Percentiles rank a stretch among this genome's conserved stretches.
Evolutionary conservation across 2,113 vertebrate species (phyloP).

Genomic region (Loxodonta africana): DNA sequence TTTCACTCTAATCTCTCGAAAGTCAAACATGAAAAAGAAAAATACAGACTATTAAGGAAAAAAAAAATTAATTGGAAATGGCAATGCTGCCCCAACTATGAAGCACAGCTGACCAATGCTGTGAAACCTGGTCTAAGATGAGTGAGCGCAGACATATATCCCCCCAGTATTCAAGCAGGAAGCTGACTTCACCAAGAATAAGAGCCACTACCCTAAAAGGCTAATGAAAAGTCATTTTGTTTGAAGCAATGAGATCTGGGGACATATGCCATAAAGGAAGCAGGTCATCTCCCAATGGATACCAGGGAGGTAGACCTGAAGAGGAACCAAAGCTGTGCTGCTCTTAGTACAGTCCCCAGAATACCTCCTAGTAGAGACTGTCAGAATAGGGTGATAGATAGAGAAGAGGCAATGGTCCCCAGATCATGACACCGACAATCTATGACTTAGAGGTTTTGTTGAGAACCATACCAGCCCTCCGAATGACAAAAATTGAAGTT

Average conservation of each 20-base stretch:
- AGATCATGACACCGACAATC: not conserved
- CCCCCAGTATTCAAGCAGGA: not conserved
- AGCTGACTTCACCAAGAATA: not conserved
- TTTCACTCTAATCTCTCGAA: constrained; percentile 39
- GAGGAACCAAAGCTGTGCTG: not conserved
- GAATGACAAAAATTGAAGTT: constrained; percentile 27
- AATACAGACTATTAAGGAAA: not conserved
- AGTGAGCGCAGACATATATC: not conserved
- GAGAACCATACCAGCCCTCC: not conserved
- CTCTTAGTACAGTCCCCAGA: not conserved
- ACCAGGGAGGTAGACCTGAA: not conserved
- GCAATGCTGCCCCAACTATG: not conserved
- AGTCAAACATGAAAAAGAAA: not conserved
- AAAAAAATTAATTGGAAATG: not conserved
- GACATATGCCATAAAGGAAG: not conserved
- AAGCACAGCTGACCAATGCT: not conserved
- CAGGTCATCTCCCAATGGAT: not conserved
- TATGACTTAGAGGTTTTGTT: not conserved
- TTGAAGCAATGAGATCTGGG: not conserved
- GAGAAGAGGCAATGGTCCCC: not conserved
- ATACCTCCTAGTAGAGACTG: not conserved
- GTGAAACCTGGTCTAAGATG: not conserved
- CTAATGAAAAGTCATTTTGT: not conserved
- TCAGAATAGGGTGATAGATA: not conserved
- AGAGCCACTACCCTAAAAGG: not conserved